A percentile compares a stretch with the other conserved stretches of the same genome.
phyloP scores from a whole-genome alignment of 2,113 vertebrate species.

The crab-eating macaque (Macaca fascicularis) region DNA sequence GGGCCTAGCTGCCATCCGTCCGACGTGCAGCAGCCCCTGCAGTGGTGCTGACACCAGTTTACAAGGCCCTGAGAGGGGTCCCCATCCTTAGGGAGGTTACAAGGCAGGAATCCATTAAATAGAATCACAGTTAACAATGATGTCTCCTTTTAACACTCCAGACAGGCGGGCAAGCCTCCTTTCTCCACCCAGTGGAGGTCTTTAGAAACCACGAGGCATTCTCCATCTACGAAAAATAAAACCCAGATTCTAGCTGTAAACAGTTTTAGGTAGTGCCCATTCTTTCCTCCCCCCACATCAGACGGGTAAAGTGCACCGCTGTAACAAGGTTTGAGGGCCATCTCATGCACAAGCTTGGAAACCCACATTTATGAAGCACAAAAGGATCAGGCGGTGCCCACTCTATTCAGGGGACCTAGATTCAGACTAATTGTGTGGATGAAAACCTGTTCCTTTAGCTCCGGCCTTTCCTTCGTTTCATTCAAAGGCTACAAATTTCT shows the following conservation, averaged over 20 bases:
- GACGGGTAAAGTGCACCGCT: fast-evolving
- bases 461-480: background rate
- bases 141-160: background rate
- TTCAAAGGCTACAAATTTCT: background rate
- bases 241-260: background rate
- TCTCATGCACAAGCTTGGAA: background rate
- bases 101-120: background rate
- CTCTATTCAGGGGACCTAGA: background rate
- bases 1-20: background rate
- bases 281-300: background rate
- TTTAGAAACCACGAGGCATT: background rate
- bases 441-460: background rate
- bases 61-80: background rate
- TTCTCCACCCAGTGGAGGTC: background rate
- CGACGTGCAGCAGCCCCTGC: too few species aligned
- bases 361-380: background rate
- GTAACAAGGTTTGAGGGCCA: background rate
- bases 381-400: background rate
- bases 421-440: background rate
- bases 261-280: background rate
- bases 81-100: background rate
- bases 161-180: background rate
- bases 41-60: too few species aligned
- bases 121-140: background rate
- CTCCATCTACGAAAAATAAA: background rate